phyloP scores from a whole-genome alignment of 1,140 invertebrate genomes.

The Caerostris darwini region DNA sequence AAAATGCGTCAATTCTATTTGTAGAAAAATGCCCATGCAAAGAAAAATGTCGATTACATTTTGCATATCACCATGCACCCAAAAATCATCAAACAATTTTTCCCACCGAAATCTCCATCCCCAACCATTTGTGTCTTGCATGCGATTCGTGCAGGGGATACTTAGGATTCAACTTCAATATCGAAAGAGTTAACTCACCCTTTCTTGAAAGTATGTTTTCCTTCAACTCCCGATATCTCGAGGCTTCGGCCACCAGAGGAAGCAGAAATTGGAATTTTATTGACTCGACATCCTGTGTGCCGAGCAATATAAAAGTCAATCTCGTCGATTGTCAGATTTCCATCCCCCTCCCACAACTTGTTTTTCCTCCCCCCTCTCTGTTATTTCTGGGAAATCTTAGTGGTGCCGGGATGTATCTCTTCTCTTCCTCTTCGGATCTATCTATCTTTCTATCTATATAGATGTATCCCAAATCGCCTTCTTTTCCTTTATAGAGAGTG shows the following conservation, averaged over 20 bases:
- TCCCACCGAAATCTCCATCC: too few relatives aligned
- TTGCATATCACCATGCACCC: too few relatives aligned
- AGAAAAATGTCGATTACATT: too few relatives aligned
- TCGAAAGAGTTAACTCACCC: background rate
- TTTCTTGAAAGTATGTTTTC: conserved; percentile 59
- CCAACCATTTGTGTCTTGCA: background rate
- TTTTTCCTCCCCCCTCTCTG: background rate
- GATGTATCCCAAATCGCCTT: background rate
- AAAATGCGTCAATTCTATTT: too few relatives aligned
- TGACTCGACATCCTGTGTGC: too few relatives aligned
- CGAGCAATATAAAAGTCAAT: too few relatives aligned
- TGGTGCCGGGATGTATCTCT: background rate
- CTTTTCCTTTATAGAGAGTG: background rate
- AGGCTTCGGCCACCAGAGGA: background rate
- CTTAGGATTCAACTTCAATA: conserved; percentile 68
- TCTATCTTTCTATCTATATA: background rate
- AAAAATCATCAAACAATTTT: too few relatives aligned
- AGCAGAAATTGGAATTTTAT: conserved; percentile 62
- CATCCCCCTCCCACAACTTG: too few relatives aligned
- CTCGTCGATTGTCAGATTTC: too few relatives aligned
- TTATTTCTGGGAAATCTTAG: conserved; percentile 1
- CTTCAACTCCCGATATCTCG: background rate
- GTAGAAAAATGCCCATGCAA: too few relatives aligned
- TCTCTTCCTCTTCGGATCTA: too few relatives aligned
- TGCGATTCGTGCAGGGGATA: background rate